Evolutionary conservation across 2,888 invertebrate species (phyloP).

Genomic region (Byasa hedistus): DNA sequence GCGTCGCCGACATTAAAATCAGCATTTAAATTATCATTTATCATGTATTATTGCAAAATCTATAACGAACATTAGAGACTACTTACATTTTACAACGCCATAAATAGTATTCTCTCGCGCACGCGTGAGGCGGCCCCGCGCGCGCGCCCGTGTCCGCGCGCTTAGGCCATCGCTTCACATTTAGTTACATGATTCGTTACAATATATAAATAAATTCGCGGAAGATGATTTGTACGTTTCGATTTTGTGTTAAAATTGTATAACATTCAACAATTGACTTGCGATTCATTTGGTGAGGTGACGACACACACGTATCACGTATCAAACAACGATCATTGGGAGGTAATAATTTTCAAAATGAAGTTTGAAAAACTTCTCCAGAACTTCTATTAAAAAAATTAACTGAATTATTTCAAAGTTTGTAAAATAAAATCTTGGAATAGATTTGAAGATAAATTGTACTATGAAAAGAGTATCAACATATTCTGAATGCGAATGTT

Average conservation of each 20-base stretch:
- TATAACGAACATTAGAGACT: slow-evolving; percentile 19
- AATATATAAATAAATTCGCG: slow-evolving; percentile 17
- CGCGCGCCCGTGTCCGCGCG: neutral
- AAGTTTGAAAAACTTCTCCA: too few relatives aligned
- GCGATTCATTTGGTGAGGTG: too few relatives aligned
- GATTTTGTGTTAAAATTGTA: slow-evolving; percentile 7
- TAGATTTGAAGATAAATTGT: too few relatives aligned
- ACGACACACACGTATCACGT: too few relatives aligned
- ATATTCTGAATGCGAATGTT: too few relatives aligned
- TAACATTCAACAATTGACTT: slow-evolving; percentile 9
- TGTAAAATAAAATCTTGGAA: too few relatives aligned
- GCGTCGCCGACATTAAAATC: slow-evolving; percentile 4
- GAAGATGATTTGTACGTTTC: slow-evolving; percentile 19
- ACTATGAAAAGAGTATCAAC: too few relatives aligned
- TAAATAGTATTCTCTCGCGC: slow-evolving; percentile 9
- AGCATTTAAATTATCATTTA: slow-evolving; percentile 4
- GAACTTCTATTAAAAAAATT: too few relatives aligned
- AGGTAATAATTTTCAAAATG: too few relatives aligned
- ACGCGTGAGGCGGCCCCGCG: slow-evolving; percentile 10
- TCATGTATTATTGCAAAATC: slow-evolving; percentile 21
- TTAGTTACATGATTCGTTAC: neutral
- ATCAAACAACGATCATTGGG: too few relatives aligned
- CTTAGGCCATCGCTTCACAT: slow-evolving; percentile 14
- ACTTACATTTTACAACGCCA: slow-evolving; percentile 17
- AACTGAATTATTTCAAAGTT: too few relatives aligned